Conservation (phyloP, 2,113 vertebrate genomes). For the Stegastes partitus region DNA sequence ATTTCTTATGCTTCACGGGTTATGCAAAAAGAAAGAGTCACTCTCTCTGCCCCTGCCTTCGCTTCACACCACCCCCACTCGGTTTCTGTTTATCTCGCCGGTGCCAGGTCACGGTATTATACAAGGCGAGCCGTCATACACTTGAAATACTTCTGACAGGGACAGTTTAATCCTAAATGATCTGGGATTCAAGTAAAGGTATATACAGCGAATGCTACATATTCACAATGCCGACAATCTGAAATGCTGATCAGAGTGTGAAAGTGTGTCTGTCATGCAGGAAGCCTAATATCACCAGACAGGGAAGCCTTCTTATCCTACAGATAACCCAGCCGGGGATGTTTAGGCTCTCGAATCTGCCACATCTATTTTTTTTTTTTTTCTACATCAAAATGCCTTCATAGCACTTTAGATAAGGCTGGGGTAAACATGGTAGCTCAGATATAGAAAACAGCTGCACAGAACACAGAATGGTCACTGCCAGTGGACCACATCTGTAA, state of each 20-base stretch:
- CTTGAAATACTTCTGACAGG: slow-evolving; percentile 1
- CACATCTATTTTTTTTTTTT: too few relatives aligned
- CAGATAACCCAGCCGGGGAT: slow-evolving; percentile 59
- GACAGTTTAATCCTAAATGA: slow-evolving; percentile 3
- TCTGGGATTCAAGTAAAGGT: not conserved
- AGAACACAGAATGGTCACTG: slow-evolving; percentile 13
- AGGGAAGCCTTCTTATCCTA: slow-evolving; percentile 64
- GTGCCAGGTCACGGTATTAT: slow-evolving; percentile 34
- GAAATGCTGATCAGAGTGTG: slow-evolving; percentile 4
- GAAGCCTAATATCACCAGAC: slow-evolving; percentile 60
- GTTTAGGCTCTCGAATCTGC: slow-evolving; percentile 32
- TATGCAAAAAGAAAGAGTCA: slow-evolving; percentile 65
- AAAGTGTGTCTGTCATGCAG: slow-evolving; percentile 33
- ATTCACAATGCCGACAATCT: not conserved
- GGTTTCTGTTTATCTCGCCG: slow-evolving; percentile 34
- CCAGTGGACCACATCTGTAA: not conserved
- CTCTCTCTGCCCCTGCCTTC: slow-evolving; percentile 31
- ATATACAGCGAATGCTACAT: slow-evolving; percentile 8
- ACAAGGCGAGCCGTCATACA: slow-evolving; percentile 24
- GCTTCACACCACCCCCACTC: slow-evolving; percentile 41
- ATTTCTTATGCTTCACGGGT: slow-evolving; percentile 72
- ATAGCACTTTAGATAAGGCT: slow-evolving; percentile 27
- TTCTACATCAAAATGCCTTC: slow-evolving; percentile 65
- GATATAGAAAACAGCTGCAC: slow-evolving; percentile 26
- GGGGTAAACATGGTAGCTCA: slow-evolving; percentile 36